A percentile compares a stretch with the other conserved stretches of the same genome.
phyloP scores from a whole-genome alignment of 1,140 invertebrate species.

The Aleiodes sp. region DNA sequence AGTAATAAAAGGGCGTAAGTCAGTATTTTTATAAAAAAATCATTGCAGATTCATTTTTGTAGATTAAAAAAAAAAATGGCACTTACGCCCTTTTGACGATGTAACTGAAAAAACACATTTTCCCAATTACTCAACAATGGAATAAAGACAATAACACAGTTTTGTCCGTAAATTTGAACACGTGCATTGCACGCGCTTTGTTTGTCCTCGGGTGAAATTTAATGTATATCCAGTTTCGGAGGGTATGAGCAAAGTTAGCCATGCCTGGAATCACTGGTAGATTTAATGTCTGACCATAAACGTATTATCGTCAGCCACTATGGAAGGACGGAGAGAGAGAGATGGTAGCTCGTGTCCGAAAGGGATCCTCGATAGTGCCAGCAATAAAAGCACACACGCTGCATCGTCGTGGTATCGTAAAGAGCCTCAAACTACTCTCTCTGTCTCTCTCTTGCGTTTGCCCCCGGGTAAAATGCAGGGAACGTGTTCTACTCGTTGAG shows the following conservation, averaged over 20 bases:
- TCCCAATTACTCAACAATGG: no score
- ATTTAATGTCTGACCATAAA: conserved; percentile 48
- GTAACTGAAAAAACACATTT: no score
- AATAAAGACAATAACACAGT: no score
- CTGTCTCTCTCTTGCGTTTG: not conserved
- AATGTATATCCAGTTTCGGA: not conserved
- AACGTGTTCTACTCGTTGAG: conserved; percentile 10
- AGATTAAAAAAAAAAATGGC: no score
- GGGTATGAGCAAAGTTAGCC: conserved; percentile 36
- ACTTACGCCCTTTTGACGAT: no score
- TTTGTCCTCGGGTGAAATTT: not conserved
- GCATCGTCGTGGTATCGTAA: conserved; percentile 27
- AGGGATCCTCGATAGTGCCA: conserved; percentile 30
- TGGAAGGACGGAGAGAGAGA: not conserved
- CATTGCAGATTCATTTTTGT: no score
- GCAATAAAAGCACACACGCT: conserved; percentile 38
- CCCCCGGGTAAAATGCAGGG: not conserved
- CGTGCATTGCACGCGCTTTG: no score
- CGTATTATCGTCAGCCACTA: conserved; percentile 43
- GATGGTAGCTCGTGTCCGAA: not conserved
- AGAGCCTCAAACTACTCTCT: conserved; percentile 4
- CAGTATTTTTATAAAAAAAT: no score
- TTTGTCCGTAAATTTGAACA: no score
- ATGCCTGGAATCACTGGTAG: conserved; percentile 37
- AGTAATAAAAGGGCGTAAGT: no score